phyloP scores from a whole-genome alignment of 37 sponge, comb jelly and placozoan genomes.

The Spongilla lacustris region DNA sequence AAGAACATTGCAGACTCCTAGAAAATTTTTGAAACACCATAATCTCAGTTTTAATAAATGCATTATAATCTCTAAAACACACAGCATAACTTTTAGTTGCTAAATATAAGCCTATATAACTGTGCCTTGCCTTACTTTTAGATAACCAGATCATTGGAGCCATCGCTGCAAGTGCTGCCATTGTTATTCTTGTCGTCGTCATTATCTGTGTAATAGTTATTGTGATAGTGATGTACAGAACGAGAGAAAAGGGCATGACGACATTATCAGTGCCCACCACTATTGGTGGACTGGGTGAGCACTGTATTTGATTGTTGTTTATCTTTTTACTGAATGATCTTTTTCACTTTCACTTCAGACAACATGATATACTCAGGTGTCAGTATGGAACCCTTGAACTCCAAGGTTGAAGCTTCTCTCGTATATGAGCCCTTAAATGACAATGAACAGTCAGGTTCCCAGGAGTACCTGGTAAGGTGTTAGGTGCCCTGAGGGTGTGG shows the following conservation, averaged over 20 bases:
- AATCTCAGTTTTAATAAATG: no score
- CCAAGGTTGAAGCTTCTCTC: neutral
- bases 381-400: neutral
- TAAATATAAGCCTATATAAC: no score
- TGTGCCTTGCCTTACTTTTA: neutral
- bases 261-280: neutral
- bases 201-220: neutral
- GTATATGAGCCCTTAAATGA: neutral
- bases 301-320: neutral
- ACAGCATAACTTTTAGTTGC: no score
- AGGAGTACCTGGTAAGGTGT: neutral
- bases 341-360: neutral
- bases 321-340: neutral
- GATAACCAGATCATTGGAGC: neutral
- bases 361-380: neutral
- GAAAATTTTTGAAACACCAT: no score
- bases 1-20: no score
- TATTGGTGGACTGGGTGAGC: neutral
- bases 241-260: neutral
- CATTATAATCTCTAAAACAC: no score
- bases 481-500: neutral
- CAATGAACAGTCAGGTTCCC: neutral
- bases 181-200: neutral
- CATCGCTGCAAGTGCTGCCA: neutral
- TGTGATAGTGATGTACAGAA: neutral